Evolutionary conservation across 2,888 invertebrate species (phyloP), one percentile per base, ranked within the genome.

Genomic region (Nycteola revayana): DNA sequence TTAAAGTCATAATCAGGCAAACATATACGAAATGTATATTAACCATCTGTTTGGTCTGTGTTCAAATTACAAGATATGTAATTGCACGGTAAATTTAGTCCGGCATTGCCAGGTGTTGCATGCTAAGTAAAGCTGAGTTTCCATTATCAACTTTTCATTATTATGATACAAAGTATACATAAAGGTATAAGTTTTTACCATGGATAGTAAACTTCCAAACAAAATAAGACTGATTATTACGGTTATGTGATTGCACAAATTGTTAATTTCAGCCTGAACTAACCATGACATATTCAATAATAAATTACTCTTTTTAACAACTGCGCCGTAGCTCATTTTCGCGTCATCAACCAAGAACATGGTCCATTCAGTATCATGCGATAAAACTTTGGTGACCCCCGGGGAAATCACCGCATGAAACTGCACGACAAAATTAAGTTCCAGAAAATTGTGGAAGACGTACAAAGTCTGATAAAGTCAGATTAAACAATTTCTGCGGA

Each of bases 401-500:
- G 9, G 57, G 66, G 66, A 66, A 66, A 66, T 63, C 55, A 59
- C 28, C 32, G 44, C 43, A 38, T 54, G 46, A 36, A 40, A 51
- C 46, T 54, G 53, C 36, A 37, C 41, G 36, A 41, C 36, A 31
- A 65, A 62, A 58, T 63, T 44, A 56, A 43, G 32, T 32, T 43
- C 32, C 42, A 36, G 32, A 40, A 48, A 48, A 47, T 24, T 14
- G 36, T n/a, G 29, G 24, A 28, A 18, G 11, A 32, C 17, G 32
- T 10, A 14, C 5, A 14, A 5, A 3, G 14, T 14, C 14, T 5
- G 14, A 14, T 5, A 14, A 14, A 14, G 14, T 8, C 28, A 33
- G 35, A 37, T 42, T 45, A 39, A 45, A 42, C 28, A 44, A 46
- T 38, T 34, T 18, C 21, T 11, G 26, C 29, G 28, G 17, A 38